Conservation (phyloP, 2,797 vertebrate species). For the Fratercula arctica region DNA sequence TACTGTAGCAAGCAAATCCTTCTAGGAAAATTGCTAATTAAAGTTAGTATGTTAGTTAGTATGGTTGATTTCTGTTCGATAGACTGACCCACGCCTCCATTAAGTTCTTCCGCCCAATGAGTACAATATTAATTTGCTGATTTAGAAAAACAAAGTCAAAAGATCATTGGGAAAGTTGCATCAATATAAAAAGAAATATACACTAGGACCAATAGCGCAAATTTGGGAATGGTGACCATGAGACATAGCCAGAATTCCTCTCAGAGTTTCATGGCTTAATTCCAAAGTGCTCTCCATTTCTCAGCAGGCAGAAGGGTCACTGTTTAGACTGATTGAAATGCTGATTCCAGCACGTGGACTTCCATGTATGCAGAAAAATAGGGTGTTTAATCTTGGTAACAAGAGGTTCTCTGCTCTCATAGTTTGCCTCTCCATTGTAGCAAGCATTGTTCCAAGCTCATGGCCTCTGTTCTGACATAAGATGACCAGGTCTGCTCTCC, state of each 20-base stretch:
- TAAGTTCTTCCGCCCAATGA: neutral
- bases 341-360: neutral
- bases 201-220: neutral
- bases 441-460: neutral
- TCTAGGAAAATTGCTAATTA: neutral
- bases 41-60: neutral
- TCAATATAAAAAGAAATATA: neutral
- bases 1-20: neutral
- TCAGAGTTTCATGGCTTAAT: neutral
- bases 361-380: neutral
- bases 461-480: neutral
- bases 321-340: neutral
- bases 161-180: neutral
- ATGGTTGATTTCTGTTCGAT: fast-evolving
- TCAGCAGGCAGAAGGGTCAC: neutral
- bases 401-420: neutral
- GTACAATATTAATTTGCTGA: neutral
- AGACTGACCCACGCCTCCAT: neutral
- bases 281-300: neutral
- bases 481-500: neutral
- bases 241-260: neutral
- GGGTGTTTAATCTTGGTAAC: neutral
- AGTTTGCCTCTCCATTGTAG: neutral
- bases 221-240: neutral
- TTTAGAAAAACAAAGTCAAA: neutral